These are phyloP conservation scores for Cathartes aura DNA, from an alignment of 2,113 vertebrate species.

Conservation along the genomic window DNA sequence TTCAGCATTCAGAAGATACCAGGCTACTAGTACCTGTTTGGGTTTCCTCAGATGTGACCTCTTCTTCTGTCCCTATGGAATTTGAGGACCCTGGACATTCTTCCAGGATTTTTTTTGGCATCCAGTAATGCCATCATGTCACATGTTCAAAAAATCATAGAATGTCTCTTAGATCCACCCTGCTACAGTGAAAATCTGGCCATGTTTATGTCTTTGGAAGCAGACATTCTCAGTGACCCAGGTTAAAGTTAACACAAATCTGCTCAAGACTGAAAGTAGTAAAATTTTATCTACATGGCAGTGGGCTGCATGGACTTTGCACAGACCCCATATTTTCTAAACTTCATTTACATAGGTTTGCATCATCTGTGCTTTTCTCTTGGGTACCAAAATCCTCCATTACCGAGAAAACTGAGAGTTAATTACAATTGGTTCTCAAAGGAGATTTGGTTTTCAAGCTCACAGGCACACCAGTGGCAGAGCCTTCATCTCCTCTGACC, in stretches of 20 bases:
- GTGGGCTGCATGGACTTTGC: background rate
- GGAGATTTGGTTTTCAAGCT: background rate
- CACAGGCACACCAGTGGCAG: background rate
- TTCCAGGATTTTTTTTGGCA: background rate
- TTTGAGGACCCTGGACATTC: background rate
- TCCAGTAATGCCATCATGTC: background rate
- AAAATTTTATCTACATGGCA: background rate
- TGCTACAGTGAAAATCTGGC: background rate
- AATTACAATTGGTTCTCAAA: slow-evolving; percentile 18
- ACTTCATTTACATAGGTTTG: background rate
- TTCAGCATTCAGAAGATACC: background rate
- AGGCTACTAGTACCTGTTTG: background rate
- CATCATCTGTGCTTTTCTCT: background rate
- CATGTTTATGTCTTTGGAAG: background rate
- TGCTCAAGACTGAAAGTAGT: background rate
- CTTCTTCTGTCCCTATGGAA: background rate
- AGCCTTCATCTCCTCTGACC: background rate
- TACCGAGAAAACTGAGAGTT: background rate
- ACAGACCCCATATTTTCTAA: background rate
- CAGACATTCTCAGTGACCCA: background rate
- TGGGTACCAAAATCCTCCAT: background rate
- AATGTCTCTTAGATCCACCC: background rate
- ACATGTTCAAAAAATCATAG: background rate
- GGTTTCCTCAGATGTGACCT: background rate
- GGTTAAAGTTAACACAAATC: background rate